Evolutionary conservation across 2,797 vertebrate species (phyloP), one percentile per base, ranked within the genome.

Genomic region (Halcyon badia): DNA sequence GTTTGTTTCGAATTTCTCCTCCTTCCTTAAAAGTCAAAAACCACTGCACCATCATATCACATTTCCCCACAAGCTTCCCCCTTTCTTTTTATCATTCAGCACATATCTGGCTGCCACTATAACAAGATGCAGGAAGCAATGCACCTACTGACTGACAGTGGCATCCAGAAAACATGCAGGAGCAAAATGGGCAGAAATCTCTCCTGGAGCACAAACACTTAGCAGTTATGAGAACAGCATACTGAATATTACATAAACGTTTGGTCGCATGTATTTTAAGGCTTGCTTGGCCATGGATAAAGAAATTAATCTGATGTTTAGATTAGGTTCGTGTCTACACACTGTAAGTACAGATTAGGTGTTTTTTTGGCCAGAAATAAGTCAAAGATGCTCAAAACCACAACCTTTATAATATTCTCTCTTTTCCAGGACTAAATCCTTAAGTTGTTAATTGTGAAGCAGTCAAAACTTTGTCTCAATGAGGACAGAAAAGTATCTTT

Each of bases 121-220:
- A 60, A 71, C 46, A 68, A 87, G 54, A 25, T 73, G 79, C n/a
- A 49, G 71, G 72, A 82, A 93, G 81, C 5, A 2, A 82, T 79
- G 83, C 68, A 80, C 82, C 86, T 95, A 30, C 72, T 81, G 87
- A 57, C 69, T 85, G 81, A 71, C n/a, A 71, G 66, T 46, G 42
- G 52, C 51, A 79, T 88, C 89, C 2, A 6, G 46, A 76, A 72
- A 84, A 76, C n/a, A 28, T 33, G 57, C 78, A 44, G 73, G 42
- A 94, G 90, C 73, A 92, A 94, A 94, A 89, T 5, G 57, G 90
- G 72, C 39, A 85, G 93, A 92, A 93, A 90, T 83, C 44, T 92
- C 89, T 91, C 81, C 81, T 89, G 80, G 26, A 71, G 70, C 69
- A 87, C 92, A 96, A 90, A 72, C 75, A 81, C 54, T 87, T 61